Evolutionary conservation across 2,797 vertebrate genomes (phyloP).

Genomic region (Malacoctenus gilli): DNA sequence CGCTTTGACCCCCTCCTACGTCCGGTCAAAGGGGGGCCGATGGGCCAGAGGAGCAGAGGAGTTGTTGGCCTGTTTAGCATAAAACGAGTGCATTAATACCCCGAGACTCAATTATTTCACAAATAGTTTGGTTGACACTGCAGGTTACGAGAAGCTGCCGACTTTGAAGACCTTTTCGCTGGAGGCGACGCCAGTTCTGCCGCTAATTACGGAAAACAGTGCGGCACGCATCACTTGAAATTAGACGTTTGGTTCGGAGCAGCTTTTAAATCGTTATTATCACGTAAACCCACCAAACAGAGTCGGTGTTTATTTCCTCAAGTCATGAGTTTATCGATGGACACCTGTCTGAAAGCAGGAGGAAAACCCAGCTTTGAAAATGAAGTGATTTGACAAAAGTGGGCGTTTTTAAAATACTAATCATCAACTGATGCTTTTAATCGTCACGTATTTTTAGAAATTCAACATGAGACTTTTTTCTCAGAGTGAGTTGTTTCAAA

Average conservation of each 20-base stretch:
- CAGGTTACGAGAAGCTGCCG: constrained; percentile 56
- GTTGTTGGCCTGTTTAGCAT: constrained; percentile 72
- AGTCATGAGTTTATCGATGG: too few species aligned
- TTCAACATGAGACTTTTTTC: too few species aligned
- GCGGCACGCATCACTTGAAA: constrained; percentile 37
- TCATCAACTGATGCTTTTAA: too few species aligned
- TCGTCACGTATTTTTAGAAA: too few species aligned
- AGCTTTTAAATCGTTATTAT: constrained; percentile 22
- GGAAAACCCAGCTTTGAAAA: too few species aligned
- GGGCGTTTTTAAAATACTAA: too few species aligned
- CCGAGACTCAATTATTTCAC: constrained; percentile 76
- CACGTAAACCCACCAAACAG: constrained; percentile 1
- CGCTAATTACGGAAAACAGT: constrained; percentile 54
- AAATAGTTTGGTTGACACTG: constrained; percentile 68
- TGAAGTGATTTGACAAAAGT: too few species aligned
- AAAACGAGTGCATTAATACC: constrained; percentile 69
- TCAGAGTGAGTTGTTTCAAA: too few species aligned
- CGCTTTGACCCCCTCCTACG: constrained; percentile 69
- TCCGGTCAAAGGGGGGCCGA: constrained; percentile 67
- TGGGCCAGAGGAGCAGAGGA: constrained; percentile 65
- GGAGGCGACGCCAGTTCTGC: constrained; percentile 30
- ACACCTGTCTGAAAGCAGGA: too few species aligned
- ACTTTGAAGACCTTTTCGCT: constrained; percentile 68
- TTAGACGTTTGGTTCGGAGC: constrained; percentile 28
- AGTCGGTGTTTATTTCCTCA: too few species aligned